These are phyloP conservation scores for Atherinosoma microstoma DNA, from an alignment of 2,797 vertebrate genomes.

Conservation along the genomic window DNA sequence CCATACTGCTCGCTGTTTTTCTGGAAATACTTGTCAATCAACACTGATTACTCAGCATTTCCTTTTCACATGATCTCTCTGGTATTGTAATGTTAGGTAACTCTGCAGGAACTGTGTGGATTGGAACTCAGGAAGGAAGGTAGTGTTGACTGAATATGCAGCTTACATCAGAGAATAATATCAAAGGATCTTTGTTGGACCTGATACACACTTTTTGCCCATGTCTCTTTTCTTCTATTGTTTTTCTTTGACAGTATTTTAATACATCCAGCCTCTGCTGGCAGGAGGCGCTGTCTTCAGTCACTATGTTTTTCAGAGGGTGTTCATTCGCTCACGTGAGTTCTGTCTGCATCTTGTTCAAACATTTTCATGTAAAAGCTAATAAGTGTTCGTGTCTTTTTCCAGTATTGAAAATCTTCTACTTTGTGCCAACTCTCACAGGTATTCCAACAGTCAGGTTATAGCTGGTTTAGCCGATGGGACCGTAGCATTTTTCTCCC, in stretches of 20 bases:
- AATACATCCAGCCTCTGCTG: slow-evolving; percentile 79
- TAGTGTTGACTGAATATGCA: slow-evolving; percentile 62
- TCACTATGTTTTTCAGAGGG: slow-evolving; percentile 84
- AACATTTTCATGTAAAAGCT: background rate
- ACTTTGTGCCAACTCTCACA: slow-evolving; percentile 51
- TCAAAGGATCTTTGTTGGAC: background rate
- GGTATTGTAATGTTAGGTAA: slow-evolving; percentile 70
- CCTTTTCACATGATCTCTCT: slow-evolving; percentile 25
- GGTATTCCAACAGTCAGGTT: slow-evolving; percentile 81
- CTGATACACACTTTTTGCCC: background rate
- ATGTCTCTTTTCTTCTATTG: background rate
- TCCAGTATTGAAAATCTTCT: background rate
- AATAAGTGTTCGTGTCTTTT: background rate
- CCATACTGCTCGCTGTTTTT: slow-evolving; percentile 2
- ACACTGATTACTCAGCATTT: slow-evolving; percentile 19
- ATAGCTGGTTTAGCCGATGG: slow-evolving; percentile 86
- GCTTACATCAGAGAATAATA: slow-evolving; percentile 10
- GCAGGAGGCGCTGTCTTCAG: slow-evolving; percentile 80
- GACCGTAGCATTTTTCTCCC: slow-evolving; percentile 85
- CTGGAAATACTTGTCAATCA: slow-evolving; percentile 20
- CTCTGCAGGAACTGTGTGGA: slow-evolving; percentile 86
- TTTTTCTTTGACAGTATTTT: slow-evolving; percentile 77
- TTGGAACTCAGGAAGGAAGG: slow-evolving; percentile 91
- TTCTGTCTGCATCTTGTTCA: slow-evolving; percentile 23
- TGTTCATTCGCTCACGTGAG: slow-evolving; percentile 87